Base-by-base conservation (phyloP, 1,140 invertebrate species). In the Eubasilissa regina region DNA sequence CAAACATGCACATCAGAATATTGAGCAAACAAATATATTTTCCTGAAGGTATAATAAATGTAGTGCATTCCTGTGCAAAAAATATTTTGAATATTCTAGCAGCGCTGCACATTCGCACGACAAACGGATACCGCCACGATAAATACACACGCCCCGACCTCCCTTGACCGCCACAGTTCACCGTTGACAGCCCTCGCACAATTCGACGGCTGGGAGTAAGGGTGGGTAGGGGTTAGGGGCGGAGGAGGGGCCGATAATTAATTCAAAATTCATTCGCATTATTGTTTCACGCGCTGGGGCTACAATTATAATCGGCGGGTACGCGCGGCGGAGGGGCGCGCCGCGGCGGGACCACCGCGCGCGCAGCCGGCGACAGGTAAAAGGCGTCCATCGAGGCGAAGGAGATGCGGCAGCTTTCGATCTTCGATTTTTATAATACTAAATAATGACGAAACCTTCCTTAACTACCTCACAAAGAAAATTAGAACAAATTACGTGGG, bases 241-340 rank as follows among this genome's bases (percentile, higher is more conserved):
- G 48, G 12, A 35, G 45, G 21, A 25, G 76, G 75, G 58, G 60
- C 60, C 35, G 51, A 66, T 79, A 79, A 73, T 79, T 79, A 44
- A 79, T 79, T 79, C 44, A 48, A 74, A 79, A 73, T 72, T 55
- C 19, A 79, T 79, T 79, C 77, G 66, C 72, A 79, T 79, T 79
- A 79, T 74, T 74, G 77, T 79, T 79, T 79, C 66, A 62, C 66
- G 77, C 77, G 77, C 64, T 19, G 19, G 68, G 19, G 43, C 51
- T n/a, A 25, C 68, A 58, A 79, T 79, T 79, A 74, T 60, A 48
- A 73, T 73, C 77, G 58, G 15, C 64, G 76, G 4, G 55, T 9
- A n/a, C 55, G 6, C 53, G 17, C 21, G 19, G 21, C 12, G 21
- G 13, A 48, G 8, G 47, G 7, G 47, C 47, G 13, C 47, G 13